phyloP scores from a whole-genome alignment of 2,113 vertebrate species.

The Campylorhamphus procurvoides region DNA sequence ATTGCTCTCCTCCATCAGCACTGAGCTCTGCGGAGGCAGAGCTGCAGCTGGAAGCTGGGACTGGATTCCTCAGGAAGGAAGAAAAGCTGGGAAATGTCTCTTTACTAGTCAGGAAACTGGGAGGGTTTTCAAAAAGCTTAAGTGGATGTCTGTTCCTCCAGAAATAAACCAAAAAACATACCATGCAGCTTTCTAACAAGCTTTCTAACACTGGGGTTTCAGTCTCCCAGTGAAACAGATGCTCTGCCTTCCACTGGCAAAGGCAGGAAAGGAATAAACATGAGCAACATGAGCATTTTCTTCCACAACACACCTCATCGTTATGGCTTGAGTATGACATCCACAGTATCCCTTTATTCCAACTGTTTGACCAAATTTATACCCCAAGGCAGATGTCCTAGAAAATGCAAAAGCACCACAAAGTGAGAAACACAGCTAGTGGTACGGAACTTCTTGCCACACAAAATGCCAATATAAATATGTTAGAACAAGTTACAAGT shows the following conservation, averaged over 20 bases:
- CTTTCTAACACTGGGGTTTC: constrained; percentile 41
- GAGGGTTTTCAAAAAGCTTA: constrained; percentile 1
- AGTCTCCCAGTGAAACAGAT: constrained; percentile 47
- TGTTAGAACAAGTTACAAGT: constrained; percentile 83
- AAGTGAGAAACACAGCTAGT: constrained; percentile 77
- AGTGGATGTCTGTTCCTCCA: constrained; percentile 52
- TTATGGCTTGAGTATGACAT: constrained; percentile 73
- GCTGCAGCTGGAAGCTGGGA: background rate
- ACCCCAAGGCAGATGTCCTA: constrained; percentile 64
- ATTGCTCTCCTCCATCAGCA: background rate
- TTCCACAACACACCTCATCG: constrained; percentile 50
- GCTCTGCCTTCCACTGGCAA: constrained; percentile 43
- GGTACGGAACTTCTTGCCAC: constrained; percentile 75
- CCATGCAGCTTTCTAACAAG: constrained; percentile 60
- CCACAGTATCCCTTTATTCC: constrained; percentile 70
- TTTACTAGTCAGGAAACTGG: background rate
- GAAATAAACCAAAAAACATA: constrained; percentile 60
- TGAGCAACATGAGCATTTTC: constrained; percentile 7
- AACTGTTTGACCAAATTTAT: constrained; percentile 59
- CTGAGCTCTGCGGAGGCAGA: background rate
- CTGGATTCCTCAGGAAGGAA: constrained; percentile 66
- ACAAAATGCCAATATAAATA: constrained; percentile 87
- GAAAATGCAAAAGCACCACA: constrained; percentile 77
- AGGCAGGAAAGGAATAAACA: constrained; percentile 36
- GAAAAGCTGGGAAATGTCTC: constrained; percentile 45